These are phyloP conservation scores for Hippolais icterina DNA, from an alignment of 2,113 vertebrate species.

Conservation along the genomic window DNA sequence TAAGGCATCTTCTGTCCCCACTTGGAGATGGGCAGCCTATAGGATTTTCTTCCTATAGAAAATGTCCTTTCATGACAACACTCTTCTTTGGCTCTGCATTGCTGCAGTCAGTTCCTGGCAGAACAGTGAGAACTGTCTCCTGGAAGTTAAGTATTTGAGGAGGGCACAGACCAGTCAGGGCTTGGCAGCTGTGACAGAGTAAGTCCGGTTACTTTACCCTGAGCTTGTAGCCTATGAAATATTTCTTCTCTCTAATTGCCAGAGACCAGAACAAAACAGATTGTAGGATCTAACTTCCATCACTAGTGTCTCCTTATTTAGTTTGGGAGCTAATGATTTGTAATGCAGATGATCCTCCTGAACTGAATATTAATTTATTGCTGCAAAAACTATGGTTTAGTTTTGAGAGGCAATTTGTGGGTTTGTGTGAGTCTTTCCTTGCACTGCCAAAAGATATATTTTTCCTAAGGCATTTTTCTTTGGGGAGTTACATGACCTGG, in stretches of 20 bases:
- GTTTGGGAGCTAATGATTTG: background rate
- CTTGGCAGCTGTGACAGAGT: background rate
- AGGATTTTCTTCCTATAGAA: background rate
- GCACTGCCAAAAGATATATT: background rate
- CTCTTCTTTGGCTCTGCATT: background rate
- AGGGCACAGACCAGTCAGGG: background rate
- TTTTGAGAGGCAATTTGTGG: background rate
- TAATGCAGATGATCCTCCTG: background rate
- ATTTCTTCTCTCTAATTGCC: background rate
- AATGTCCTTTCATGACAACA: background rate
- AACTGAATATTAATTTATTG: background rate
- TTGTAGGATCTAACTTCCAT: background rate
- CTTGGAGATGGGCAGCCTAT: background rate
- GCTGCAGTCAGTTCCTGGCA: background rate
- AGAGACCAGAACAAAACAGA: background rate
- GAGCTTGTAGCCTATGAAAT: background rate
- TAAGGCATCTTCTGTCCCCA: background rate
- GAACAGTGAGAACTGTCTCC: conserved; percentile 22
- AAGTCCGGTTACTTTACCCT: background rate
- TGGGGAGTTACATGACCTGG: background rate
- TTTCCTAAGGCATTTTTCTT: background rate
- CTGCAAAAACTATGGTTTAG: background rate
- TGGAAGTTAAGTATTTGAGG: background rate
- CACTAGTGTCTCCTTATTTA: background rate
- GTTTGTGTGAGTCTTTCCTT: background rate